Base-by-base conservation (phyloP, 53 echinoderm and acorn worm genomes). In the Echinarachnius parma region DNA sequence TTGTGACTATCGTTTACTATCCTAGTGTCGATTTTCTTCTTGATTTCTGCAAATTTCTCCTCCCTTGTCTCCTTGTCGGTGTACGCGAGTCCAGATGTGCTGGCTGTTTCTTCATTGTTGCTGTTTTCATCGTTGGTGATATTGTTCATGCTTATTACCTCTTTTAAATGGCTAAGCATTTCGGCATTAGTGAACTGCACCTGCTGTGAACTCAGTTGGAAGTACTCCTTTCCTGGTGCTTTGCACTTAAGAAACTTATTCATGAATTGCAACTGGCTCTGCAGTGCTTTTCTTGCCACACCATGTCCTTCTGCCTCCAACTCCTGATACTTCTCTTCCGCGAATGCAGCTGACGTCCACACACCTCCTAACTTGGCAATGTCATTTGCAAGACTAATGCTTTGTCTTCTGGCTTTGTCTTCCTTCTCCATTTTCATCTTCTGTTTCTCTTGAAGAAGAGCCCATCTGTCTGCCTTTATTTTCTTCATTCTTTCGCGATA, bases 191-290 rank as follows among this genome's bases (percentile, higher is more conserved):
- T 47, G 21, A 52, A 68, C 20, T 28, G 31, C 8, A 24, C 28
- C 25, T 49, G 50, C 14, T 68, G 49, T 26, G 69, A 68, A 21
- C 47, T 47, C 31, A 68, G 25, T 27, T 68, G 69, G 25, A 68
- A 68, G 26, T 68, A 47, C 21, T 68, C 69, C 26, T 68, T 68
- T 4, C 26, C 15, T 7, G 69, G 69, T 25, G 69, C 69, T 47
- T 68, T 68, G 25, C 52, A 68, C 27, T 68, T 48, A 47, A 61
- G 16, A 8, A 35, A 30, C 32, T 61, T 61, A 3, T 31, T 31
- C 62, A 61, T 61, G 16, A 61, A 61, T 32, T 61, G 62, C 34
- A 61, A 32, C 21, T 61, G 62, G 34, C 32, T 61, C 7, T 61
- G 32, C 1, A 61, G 7, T 2, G 62, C 62, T 5, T 33, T 31